Conservation (phyloP, 2,888 invertebrate species). For the Danaus chrysippus region DNA sequence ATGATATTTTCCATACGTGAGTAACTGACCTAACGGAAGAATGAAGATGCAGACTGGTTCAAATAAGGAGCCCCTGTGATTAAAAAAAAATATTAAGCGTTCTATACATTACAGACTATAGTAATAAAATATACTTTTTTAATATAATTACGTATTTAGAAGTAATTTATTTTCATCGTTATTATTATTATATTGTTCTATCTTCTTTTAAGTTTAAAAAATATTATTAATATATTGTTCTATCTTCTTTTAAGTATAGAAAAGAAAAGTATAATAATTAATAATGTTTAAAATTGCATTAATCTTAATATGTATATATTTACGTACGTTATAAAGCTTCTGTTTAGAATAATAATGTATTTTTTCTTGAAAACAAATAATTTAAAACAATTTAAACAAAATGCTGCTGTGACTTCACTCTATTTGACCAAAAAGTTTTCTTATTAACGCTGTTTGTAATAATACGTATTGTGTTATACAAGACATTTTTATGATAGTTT, state of each 20-base stretch:
- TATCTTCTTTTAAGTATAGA: too few species aligned
- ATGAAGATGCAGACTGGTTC: background rate
- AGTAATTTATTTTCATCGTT: too few species aligned
- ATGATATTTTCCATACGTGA: background rate
- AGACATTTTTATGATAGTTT: constrained; percentile 13
- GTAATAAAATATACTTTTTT: background rate
- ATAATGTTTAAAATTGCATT: too few species aligned
- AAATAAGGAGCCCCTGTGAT: background rate
- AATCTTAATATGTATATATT: too few species aligned
- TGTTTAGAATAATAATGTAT: too few species aligned
- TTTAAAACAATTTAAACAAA: too few species aligned
- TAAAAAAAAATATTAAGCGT: background rate
- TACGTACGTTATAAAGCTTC: too few species aligned
- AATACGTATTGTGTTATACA: background rate
- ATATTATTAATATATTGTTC: too few species aligned
- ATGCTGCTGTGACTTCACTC: background rate
- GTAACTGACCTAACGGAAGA: background rate
- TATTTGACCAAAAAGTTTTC: background rate
- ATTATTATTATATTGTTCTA: too few species aligned
- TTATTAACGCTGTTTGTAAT: background rate
- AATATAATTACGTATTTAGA: background rate
- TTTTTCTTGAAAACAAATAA: too few species aligned
- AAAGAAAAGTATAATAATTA: too few species aligned
- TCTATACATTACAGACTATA: background rate
- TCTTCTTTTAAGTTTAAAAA: too few species aligned